Conservation (phyloP, 2,113 vertebrate genomes). For the Chamaea fasciata region DNA sequence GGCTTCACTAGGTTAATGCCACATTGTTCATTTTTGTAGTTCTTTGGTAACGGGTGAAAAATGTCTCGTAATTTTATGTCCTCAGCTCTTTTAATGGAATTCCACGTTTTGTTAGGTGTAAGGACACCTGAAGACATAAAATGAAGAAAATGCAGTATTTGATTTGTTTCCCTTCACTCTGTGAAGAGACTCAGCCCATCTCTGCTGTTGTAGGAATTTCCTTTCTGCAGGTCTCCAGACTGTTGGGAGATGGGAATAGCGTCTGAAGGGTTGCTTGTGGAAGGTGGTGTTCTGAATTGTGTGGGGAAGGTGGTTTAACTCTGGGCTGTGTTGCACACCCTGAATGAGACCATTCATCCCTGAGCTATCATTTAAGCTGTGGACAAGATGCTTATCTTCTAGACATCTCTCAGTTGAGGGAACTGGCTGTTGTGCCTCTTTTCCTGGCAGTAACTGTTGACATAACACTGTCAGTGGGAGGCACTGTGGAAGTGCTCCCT, state of each 20-base stretch:
- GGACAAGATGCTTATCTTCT: not conserved
- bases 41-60: not conserved
- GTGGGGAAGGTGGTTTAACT: not conserved
- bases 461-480: rapidly evolving
- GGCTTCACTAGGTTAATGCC: not conserved
- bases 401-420: not conserved
- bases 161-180: not conserved
- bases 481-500: not conserved
- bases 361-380: not conserved
- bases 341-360: not conserved
- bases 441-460: not conserved
- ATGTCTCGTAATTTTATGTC: not conserved
- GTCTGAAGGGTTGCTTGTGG: not conserved
- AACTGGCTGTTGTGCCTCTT: not conserved
- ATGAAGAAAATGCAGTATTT: not conserved
- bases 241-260: not conserved
- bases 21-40: not conserved
- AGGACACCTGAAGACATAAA: not conserved
- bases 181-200: not conserved
- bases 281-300: not conserved
- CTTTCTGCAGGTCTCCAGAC: not conserved
- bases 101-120: not conserved
- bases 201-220: not conserved
- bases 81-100: not conserved
- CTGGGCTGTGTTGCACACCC: not conserved